Evolutionary conservation across 2,888 invertebrate species (phyloP).

Genomic region (Latheticus oryzae): DNA sequence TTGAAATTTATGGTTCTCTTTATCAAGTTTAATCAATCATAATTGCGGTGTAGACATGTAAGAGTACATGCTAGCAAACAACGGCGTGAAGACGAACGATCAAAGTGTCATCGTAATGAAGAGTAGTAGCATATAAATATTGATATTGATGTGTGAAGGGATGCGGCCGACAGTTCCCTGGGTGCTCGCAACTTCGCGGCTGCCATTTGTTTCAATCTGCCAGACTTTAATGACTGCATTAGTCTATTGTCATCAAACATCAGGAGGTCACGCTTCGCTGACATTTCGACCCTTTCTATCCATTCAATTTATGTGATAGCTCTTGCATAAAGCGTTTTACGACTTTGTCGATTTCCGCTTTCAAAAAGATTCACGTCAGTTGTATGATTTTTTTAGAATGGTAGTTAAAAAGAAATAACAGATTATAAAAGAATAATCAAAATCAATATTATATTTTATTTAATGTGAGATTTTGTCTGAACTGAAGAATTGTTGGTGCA

Average conservation of each 20-base stretch:
- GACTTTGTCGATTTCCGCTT: conserved; percentile 41
- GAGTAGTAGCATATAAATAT: conserved; percentile 65
- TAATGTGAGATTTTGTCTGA: no score
- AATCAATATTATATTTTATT: no score
- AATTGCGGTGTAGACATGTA: conserved; percentile 51
- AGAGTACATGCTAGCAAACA: conserved; percentile 46
- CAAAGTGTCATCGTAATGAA: conserved; percentile 64
- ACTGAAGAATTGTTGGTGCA: no score
- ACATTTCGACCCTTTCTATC: conserved; percentile 46
- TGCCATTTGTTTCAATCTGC: conserved; percentile 70
- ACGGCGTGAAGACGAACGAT: conserved; percentile 56
- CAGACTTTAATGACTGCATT: conserved; percentile 61
- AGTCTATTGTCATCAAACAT: conserved; percentile 56
- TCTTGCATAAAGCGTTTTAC: conserved; percentile 46
- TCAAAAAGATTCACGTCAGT: conserved; percentile 3
- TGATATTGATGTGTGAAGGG: conserved; percentile 68
- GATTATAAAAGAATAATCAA: no score
- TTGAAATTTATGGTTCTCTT: conserved; percentile 56
- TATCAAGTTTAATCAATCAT: conserved; percentile 57
- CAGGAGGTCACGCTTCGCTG: conserved; percentile 51
- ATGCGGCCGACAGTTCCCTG: conserved; percentile 66
- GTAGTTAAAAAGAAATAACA: background rate
- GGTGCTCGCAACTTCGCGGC: conserved; percentile 56
- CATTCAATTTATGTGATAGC: conserved; percentile 47
- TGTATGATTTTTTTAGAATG: background rate